Percentiles rank a stretch among this genome's conserved stretches.
Conservation (phyloP, 2,888 invertebrate genomes). For the Eubasilissa splendida region DNA sequence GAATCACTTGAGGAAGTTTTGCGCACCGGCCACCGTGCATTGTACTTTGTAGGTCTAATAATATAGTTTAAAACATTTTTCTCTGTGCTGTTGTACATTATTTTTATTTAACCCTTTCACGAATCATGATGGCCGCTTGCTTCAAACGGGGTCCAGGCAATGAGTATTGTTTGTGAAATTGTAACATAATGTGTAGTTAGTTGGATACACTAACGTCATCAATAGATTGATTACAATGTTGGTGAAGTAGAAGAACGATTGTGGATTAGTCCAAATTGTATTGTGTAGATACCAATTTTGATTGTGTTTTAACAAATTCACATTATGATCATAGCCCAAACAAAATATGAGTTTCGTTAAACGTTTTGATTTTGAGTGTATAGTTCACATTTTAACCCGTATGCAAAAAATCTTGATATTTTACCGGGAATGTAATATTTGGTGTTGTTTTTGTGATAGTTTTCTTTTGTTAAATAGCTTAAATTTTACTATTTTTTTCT, state of each 20-base stretch:
- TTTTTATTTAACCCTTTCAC: constrained; percentile 23
- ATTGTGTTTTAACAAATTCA: not conserved
- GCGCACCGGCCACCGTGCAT: constrained; percentile 37
- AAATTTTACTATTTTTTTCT: no score
- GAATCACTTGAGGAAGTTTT: constrained; percentile 40
- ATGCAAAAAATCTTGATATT: no score
- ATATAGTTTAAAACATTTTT: constrained; percentile 16
- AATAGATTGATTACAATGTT: constrained; percentile 16
- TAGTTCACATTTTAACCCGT: no score
- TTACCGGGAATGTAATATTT: no score
- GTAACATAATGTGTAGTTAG: constrained; percentile 18
- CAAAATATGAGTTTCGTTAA: no score
- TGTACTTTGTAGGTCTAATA: constrained; percentile 27
- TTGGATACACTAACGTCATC: constrained; percentile 10
- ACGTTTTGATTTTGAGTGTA: no score
- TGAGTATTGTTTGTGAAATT: constrained; percentile 11
- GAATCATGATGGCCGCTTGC: constrained; percentile 33
- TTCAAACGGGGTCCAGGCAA: constrained; percentile 12
- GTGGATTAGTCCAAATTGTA: constrained; percentile 30
- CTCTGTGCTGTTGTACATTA: constrained; percentile 28
- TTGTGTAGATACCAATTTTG: not conserved
- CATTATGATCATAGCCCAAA: constrained; percentile 6
- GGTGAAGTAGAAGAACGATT: constrained; percentile 4
- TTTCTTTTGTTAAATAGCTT: no score
- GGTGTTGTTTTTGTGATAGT: no score